Percentiles rank a stretch among this genome's conserved stretches.
phyloP scores from a whole-genome alignment of 2,797 vertebrate species.

The Lepus oiostolus region DNA sequence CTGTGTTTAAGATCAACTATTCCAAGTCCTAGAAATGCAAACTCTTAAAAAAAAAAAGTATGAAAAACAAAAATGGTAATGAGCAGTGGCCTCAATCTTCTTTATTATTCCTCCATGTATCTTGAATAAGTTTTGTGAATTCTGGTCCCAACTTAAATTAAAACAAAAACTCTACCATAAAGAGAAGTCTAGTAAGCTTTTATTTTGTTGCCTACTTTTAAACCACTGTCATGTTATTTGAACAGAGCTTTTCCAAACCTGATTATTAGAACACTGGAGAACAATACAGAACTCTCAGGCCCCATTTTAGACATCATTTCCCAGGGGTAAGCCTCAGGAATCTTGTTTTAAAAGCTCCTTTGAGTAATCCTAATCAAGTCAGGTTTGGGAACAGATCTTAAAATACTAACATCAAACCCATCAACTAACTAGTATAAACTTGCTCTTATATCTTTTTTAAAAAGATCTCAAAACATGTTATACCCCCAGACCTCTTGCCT shows the following conservation, averaged over 20 bases:
- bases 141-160: slow-evolving; percentile 63
- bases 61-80: slow-evolving; percentile 71
- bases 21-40: slow-evolving; percentile 82
- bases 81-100: slow-evolving; percentile 76
- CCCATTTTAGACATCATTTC: background rate
- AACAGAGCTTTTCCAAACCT: slow-evolving; percentile 65
- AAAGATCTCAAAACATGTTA: slow-evolving; percentile 65
- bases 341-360: slow-evolving; percentile 65
- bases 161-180: slow-evolving; percentile 34
- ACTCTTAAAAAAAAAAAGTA: slow-evolving; percentile 62
- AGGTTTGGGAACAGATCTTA: slow-evolving; percentile 69
- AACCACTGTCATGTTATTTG: slow-evolving; percentile 67
- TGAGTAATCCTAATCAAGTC: slow-evolving; percentile 46
- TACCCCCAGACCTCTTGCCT: slow-evolving; percentile 64
- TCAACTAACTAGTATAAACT: slow-evolving; percentile 70
- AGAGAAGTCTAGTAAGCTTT: slow-evolving; percentile 63
- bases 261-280: slow-evolving; percentile 67
- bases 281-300: background rate
- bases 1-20: slow-evolving; percentile 77
- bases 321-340: slow-evolving; percentile 30
- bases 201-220: slow-evolving; percentile 69
- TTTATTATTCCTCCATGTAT: slow-evolving; percentile 70
- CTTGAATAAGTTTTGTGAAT: slow-evolving; percentile 74
- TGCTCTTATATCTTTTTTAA: slow-evolving; percentile 59
- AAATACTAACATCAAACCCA: slow-evolving; percentile 70